Base-by-base conservation (phyloP, 2,888 invertebrate species). In the Lepidocyrtinus sp. region DNA sequence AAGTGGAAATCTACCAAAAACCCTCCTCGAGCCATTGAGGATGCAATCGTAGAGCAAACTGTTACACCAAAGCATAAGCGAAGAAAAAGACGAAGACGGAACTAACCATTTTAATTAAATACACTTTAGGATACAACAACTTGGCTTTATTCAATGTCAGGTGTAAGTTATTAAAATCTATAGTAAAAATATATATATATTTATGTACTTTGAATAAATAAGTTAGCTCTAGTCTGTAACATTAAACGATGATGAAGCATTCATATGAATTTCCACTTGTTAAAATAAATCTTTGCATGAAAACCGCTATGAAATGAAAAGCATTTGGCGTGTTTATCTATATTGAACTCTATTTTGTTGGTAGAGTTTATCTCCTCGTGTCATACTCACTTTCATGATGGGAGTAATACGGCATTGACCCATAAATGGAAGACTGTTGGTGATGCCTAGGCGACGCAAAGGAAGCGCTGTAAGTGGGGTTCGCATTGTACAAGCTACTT, bases 311-410 rank as follows among this genome's bases (percentile, higher is more conserved):
- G 59, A 59, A 59, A 55, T 3, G 22, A 59, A 59, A 12, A 59
- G 22, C 22, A 59, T 59, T 59, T 59, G 59, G 59, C 59, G 21
- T 59, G 7, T 36, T 12, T 36, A 9, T n/a, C n/a, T n/a, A n/a
- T n/a, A n/a, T n/a, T 36, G 5, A 36, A 59, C 19, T 21, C 22
- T 59, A 59, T 12, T 71, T 21, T 22, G n/a, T 72, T 3, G 21
- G 21, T 64, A 21, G 9, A 46, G 21, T 70, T 74, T 75, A 80
- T 75, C 82, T 75, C 45, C 85, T 71, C 26, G 81, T 85, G 65
- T 86, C 86, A 61, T 85, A 86, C 12, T 85, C 85, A 74, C 75
- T 81, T 17, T 86, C 85, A 36, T 85, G 85, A 77, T 84, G 74
- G 72, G 82, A 85, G 75, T 86, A 86, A 65, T 85, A 85, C 1